These are phyloP conservation scores for Hyles vespertilio DNA, from an alignment of 1,140 invertebrate species.

Conservation along the genomic window DNA sequence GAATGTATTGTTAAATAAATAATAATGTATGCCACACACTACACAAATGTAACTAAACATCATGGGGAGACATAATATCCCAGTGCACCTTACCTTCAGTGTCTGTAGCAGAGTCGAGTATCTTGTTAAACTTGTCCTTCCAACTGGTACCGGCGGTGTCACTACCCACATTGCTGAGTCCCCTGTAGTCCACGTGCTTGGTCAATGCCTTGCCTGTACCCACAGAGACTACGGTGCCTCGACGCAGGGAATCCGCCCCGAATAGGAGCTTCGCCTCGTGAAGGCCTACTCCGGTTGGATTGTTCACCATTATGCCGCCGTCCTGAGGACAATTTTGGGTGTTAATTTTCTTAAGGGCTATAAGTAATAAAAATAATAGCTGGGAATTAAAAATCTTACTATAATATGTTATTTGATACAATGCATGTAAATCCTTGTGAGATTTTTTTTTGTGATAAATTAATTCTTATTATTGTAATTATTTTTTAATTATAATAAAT, in stretches of 20 bases:
- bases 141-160: conserved; percentile 78
- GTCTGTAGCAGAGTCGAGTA: conserved; percentile 92
- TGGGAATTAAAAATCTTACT: too few species aligned
- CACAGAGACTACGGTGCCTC: conserved; percentile 88
- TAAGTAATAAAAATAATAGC: too few species aligned
- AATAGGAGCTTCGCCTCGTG: conserved; percentile 92
- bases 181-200: conserved; percentile 55
- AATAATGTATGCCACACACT: too few species aligned
- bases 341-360: too few species aligned
- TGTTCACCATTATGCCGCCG: conserved; percentile 92
- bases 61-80: not conserved
- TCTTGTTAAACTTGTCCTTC: conserved; percentile 89
- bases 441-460: too few species aligned
- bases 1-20: too few species aligned
- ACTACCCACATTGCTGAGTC: conserved; percentile 31
- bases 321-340: conserved; percentile 72
- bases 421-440: too few species aligned
- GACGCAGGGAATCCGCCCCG: conserved; percentile 85
- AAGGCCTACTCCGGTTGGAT: conserved; percentile 92
- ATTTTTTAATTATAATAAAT: too few species aligned
- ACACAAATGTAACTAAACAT: too few species aligned
- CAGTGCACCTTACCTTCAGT: conserved; percentile 45
- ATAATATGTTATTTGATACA: too few species aligned
- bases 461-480: too few species aligned
- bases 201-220: conserved; percentile 85